phyloP scores from a whole-genome alignment of 2,113 vertebrate species.

The Grus americana region DNA sequence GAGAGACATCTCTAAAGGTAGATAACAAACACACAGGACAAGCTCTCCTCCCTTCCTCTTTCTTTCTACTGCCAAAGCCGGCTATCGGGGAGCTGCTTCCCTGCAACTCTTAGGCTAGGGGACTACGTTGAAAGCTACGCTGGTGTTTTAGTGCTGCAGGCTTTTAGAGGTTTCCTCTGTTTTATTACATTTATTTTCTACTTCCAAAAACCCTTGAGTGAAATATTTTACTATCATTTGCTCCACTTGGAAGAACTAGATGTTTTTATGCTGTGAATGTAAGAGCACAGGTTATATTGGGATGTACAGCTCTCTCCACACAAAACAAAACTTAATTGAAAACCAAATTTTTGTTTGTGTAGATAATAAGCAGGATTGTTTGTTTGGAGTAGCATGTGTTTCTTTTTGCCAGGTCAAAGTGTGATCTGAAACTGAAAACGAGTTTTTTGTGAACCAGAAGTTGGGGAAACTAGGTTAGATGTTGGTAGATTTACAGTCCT shows the following conservation, averaged over 20 bases:
- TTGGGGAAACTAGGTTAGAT: background rate
- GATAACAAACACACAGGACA: background rate
- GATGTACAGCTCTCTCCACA: background rate
- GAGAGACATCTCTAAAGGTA: background rate
- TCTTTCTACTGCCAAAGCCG: background rate
- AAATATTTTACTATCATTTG: background rate
- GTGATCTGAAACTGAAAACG: background rate
- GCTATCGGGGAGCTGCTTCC: background rate
- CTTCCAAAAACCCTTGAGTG: background rate
- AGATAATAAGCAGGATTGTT: background rate
- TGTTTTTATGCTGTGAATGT: background rate
- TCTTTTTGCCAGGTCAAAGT: background rate
- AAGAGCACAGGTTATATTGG: background rate
- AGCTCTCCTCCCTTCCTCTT: background rate
- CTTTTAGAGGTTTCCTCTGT: background rate
- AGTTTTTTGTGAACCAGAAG: background rate
- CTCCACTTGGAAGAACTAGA: background rate
- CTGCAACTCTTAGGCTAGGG: background rate
- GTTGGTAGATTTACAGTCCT: constrained; percentile 22
- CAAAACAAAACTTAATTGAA: background rate
- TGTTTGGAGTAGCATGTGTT: rapidly evolving
- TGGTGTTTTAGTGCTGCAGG: background rate
- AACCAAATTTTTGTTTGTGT: background rate
- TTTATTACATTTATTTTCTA: background rate
- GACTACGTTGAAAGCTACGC: background rate